A percentile compares a stretch with the other conserved stretches of the same genome.
Conservation (phyloP, 2,113 vertebrate genomes). For the Scophthalmus maximus region DNA sequence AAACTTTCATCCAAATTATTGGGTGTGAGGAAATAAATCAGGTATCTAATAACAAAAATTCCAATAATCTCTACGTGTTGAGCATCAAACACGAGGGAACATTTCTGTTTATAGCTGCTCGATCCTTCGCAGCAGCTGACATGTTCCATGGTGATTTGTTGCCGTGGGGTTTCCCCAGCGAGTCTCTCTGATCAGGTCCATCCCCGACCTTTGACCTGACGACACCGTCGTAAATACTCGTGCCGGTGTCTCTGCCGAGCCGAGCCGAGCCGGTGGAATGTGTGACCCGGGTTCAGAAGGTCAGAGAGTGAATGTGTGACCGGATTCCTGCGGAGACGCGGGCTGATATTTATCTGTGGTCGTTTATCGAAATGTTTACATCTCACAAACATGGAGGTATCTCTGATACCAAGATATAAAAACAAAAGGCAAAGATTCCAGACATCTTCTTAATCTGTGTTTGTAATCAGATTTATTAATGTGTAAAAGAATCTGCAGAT, state of each 20-base stretch:
- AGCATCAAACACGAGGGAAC: neutral
- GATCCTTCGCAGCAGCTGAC: conserved; percentile 13
- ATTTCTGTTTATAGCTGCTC: conserved; percentile 9
- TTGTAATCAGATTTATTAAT: too few species aligned
- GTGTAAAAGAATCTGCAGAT: too few species aligned
- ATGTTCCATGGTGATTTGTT: conserved; percentile 4
- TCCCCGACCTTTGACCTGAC: conserved; percentile 43
- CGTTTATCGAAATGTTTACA: neutral
- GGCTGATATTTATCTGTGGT: conserved; percentile 1
- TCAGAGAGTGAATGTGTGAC: conserved; percentile 27
- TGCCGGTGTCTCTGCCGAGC: conserved; percentile 13
- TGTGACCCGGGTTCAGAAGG: conserved; percentile 35
- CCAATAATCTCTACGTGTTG: too few species aligned
- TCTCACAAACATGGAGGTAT: too few species aligned
- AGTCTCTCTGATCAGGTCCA: conserved; percentile 31
- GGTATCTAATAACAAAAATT: too few species aligned
- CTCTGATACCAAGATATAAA: too few species aligned
- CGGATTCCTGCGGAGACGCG: neutral
- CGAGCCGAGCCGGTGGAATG: conserved; percentile 33
- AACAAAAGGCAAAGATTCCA: too few species aligned
- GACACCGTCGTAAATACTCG: conserved; percentile 41
- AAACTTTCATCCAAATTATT: too few species aligned
- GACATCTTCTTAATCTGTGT: too few species aligned
- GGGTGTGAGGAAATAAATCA: too few species aligned
- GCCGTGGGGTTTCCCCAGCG: conserved; percentile 6